phyloP scores from a whole-genome alignment of 2,797 vertebrate genomes.

The Falco berigora region DNA sequence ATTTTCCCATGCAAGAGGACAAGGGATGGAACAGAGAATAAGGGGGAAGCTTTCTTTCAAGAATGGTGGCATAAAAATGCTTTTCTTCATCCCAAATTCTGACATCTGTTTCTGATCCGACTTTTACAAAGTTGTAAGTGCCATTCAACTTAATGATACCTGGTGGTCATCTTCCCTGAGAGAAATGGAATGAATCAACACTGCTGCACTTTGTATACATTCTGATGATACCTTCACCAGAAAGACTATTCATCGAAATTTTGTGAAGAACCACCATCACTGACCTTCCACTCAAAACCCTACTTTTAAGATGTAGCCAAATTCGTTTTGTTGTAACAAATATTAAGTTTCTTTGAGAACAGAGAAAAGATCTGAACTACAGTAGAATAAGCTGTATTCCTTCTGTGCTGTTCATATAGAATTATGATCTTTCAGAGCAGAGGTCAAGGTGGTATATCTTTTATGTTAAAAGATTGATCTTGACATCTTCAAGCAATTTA shows the following conservation, averaged over 20 bases:
- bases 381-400: not conserved
- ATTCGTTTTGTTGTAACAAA: not conserved
- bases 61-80: not conserved
- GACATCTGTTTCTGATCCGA: not conserved
- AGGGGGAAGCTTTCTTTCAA: not conserved
- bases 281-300: not conserved
- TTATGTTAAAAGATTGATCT: not conserved
- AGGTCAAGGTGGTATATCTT: not conserved
- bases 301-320: not conserved
- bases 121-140: not conserved
- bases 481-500: not conserved
- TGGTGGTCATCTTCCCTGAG: not conserved
- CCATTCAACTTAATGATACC: not conserved
- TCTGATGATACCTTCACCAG: not conserved
- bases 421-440: not conserved
- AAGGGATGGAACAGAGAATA: not conserved
- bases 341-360: not conserved
- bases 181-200: not conserved
- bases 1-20: slow-evolving; percentile 10
- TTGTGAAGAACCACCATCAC: not conserved
- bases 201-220: not conserved
- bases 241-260: not conserved
- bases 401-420: not conserved
- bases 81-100: not conserved
- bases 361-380: not conserved